A percentile compares a stretch with the other conserved stretches of the same genome.
phyloP scores from a whole-genome alignment of 2,888 invertebrate genomes.

The Drosophila neotestacea region DNA sequence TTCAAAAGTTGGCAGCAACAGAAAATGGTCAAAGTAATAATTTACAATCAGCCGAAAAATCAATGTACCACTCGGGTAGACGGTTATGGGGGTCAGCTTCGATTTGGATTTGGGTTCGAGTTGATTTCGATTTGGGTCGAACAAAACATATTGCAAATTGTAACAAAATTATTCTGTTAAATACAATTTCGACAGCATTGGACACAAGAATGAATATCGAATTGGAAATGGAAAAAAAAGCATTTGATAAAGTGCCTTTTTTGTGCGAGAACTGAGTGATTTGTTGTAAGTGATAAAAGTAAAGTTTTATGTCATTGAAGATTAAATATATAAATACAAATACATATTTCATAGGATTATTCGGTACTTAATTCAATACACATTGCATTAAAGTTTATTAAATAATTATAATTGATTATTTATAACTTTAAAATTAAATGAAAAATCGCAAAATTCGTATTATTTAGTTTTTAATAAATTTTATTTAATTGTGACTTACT shows the following conservation, averaged over 20 bases:
- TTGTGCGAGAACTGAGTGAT: slow-evolving; percentile 7
- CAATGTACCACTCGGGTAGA: slow-evolving; percentile 44
- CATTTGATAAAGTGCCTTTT: slow-evolving; percentile 32
- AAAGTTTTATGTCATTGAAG: background rate
- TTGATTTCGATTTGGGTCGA: slow-evolving; percentile 23
- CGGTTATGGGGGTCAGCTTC: background rate
- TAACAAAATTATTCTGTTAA: slow-evolving; percentile 62
- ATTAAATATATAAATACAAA: background rate
- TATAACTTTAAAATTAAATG: too few relatives aligned
- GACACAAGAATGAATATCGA: slow-evolving; percentile 2
- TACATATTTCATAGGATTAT: background rate
- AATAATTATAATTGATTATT: too few relatives aligned
- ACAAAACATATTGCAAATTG: slow-evolving; percentile 62
- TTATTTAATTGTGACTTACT: too few relatives aligned
- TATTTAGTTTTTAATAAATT: too few relatives aligned
- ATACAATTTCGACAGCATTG: slow-evolving; percentile 37
- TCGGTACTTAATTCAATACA: too few relatives aligned
- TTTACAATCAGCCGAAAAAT: slow-evolving; percentile 68
- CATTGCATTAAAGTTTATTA: too few relatives aligned
- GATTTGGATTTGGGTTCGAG: slow-evolving; percentile 14
- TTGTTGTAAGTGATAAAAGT: background rate
- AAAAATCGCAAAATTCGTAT: too few relatives aligned
- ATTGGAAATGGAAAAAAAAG: background rate
- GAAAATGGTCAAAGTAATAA: slow-evolving; percentile 66
- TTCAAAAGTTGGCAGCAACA: slow-evolving; percentile 60